Conservation (phyloP, 2,113 vertebrate species). For the Pheucticus melanocephalus region DNA sequence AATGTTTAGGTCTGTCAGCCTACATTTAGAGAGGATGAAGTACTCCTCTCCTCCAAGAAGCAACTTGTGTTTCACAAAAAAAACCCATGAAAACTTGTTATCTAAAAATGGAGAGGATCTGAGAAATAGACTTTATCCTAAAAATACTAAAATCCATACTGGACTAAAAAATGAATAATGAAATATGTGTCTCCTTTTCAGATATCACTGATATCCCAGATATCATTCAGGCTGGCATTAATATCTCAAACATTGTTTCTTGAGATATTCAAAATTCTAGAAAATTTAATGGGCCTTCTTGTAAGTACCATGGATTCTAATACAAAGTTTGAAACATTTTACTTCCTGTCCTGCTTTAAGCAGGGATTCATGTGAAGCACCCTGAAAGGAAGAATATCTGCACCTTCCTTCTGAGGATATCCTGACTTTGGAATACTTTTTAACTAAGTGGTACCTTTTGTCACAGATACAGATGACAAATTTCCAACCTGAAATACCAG, state of each 20-base stretch:
- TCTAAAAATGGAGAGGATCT: background rate
- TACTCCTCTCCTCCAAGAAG: background rate
- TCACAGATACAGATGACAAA: background rate
- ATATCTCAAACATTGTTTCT: background rate
- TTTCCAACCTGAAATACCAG: background rate
- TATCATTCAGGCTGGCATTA: background rate
- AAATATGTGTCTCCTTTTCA: background rate
- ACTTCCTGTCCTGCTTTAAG: background rate
- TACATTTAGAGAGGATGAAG: background rate
- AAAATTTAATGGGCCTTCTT: background rate
- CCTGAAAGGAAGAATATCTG: background rate
- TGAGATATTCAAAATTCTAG: background rate
- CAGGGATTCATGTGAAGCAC: background rate
- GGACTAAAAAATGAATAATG: background rate
- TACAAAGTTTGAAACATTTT: background rate
- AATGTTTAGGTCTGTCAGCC: background rate
- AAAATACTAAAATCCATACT: background rate
- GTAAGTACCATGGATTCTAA: background rate
- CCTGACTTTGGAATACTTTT: background rate
- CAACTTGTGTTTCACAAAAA: background rate
- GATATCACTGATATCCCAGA: background rate
- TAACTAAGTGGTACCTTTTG: background rate
- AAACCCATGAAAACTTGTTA: background rate
- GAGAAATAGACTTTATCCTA: background rate
- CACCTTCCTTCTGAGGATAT: background rate